Conservation (phyloP, 2,113 vertebrate genomes). For the Procapra przewalskii region DNA sequence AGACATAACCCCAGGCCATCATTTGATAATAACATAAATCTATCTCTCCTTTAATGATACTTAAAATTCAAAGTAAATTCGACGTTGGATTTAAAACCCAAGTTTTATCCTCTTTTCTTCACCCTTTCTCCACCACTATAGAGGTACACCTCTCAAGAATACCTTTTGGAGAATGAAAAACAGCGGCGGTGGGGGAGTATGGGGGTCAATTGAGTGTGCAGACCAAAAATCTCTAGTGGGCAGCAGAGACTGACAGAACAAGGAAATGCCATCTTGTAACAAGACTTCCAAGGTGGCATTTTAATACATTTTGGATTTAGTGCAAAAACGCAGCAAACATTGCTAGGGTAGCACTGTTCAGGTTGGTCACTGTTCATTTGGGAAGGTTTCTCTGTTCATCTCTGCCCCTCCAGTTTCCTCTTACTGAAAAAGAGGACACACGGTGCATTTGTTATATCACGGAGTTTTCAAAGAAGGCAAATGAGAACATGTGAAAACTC, state of each 20-base stretch:
- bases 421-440: not conserved
- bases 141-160: not conserved
- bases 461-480: not conserved
- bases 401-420: not conserved
- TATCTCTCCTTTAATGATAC: not conserved
- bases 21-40: not conserved
- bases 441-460: not conserved
- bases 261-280: not conserved
- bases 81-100: not conserved
- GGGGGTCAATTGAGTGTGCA: not conserved
- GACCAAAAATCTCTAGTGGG: not conserved
- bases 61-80: constrained; percentile 24
- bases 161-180: not conserved
- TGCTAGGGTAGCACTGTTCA: not conserved
- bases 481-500: not conserved
- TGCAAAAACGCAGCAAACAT: not conserved
- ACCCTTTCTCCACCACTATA: not conserved
- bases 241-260: not conserved
- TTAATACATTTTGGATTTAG: not conserved
- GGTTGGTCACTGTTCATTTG: not conserved
- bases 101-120: not conserved
- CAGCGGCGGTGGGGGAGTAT: too few relatives aligned
- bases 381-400: not conserved
- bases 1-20: not conserved
- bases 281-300: not conserved